phyloP scores from a whole-genome alignment of 2,888 invertebrate genomes.

The Nineta flava region DNA sequence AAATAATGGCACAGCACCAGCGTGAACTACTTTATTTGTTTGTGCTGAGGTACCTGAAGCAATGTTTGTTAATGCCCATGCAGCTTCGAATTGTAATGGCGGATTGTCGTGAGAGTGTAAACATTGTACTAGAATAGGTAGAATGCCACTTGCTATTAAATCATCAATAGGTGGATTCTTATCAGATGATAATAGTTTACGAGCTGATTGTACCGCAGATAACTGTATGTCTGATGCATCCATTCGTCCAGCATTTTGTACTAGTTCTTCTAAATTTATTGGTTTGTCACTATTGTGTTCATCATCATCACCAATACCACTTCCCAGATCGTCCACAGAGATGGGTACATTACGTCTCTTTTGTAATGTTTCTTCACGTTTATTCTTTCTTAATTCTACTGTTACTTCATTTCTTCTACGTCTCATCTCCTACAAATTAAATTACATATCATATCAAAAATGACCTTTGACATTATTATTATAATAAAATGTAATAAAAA shows the following conservation, averaged over 20 bases:
- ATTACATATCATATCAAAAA: slow-evolving; percentile 10
- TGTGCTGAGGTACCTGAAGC: slow-evolving; percentile 84
- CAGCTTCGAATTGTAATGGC: slow-evolving; percentile 88
- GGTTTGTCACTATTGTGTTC: slow-evolving; percentile 60
- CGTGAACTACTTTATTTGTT: slow-evolving; percentile 79
- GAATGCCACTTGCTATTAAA: slow-evolving; percentile 82
- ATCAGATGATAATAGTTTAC: slow-evolving; percentile 92
- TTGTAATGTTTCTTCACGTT: slow-evolving; percentile 90
- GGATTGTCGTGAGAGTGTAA: slow-evolving; percentile 75
- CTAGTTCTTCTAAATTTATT: slow-evolving; percentile 66
- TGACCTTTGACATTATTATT: neutral
- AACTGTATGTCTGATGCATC: slow-evolving; percentile 70
- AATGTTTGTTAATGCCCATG: slow-evolving; percentile 95
- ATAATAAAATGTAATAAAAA: no score
- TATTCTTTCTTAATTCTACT: slow-evolving; percentile 93
- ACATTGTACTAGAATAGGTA: slow-evolving; percentile 78
- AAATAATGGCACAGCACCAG: slow-evolving; percentile 93
- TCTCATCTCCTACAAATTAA: slow-evolving; percentile 73
- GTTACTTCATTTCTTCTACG: slow-evolving; percentile 92
- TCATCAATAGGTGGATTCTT: slow-evolving; percentile 97
- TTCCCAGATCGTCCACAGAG: slow-evolving; percentile 62
- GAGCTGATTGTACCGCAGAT: slow-evolving; percentile 83
- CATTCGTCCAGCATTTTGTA: slow-evolving; percentile 68
- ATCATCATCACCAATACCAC: slow-evolving; percentile 59
- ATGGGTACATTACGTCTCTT: slow-evolving; percentile 89